Evolutionary conservation across 2,113 vertebrate species (phyloP), one percentile per base, ranked within the genome.

Genomic region (Centropristis striata): DNA sequence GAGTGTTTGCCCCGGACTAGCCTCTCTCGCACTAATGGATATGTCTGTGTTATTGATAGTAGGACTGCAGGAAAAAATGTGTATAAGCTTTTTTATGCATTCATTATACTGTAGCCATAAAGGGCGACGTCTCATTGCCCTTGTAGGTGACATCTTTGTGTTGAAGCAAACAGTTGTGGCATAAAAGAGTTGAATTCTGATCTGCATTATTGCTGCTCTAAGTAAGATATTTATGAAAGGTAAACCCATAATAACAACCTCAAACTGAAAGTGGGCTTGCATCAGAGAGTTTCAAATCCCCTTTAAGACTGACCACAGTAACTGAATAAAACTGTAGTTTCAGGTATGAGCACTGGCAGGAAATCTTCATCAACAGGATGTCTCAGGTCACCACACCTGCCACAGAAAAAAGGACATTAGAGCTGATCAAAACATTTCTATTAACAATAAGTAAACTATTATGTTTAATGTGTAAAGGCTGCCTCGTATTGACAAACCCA

Each of bases 11-110:
- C 93, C 89, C 25, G 47, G 63, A 82, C 92, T 71, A 83, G 75
- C 75, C 81, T 86, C 76, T 64, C 64, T 77, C 39, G 37, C 80
- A 76, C 88, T 92, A 92, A 94, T 94, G 91, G 90, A 91, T 90
- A 54, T 90, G 90, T 94, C 91, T 80, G 81, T 25, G 86, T 93
- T 91, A 92, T 92, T 90, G 90, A 92, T 92, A 89, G 90, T 65
- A 67, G 75, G 65, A 80, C 80, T 79, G 84, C 66, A 27, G 64
- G 49, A 78, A 89, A 80, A 83, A 85, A 84, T 59, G 36, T 71
- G 71, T 57, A 74, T 80, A 71, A 64, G 75, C 80, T 75, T 83
- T 88, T 90, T 82, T 88, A 69, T 81, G 78, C 72, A 87, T 91
- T 88, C 59, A 84, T 92, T 87, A 87, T 57, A 32, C 68, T 10